phyloP scores from a whole-genome alignment of 2,113 vertebrate species.

The Phoxinus phoxinus region DNA sequence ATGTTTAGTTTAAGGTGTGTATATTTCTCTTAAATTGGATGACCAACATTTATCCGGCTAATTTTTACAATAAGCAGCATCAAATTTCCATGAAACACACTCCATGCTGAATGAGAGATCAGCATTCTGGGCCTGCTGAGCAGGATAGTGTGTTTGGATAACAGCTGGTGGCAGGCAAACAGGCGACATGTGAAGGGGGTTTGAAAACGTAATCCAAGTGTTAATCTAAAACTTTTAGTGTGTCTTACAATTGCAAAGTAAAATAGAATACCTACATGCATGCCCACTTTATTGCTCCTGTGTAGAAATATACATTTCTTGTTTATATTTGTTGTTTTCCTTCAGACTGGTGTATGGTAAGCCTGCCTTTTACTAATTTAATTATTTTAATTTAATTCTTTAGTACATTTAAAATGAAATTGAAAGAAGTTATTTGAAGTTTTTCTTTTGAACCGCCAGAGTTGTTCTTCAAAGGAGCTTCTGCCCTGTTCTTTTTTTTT shows the following conservation, averaged over 20 bases:
- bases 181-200: neutral
- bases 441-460: neutral
- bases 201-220: neutral
- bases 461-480: neutral
- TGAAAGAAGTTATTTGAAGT: neutral
- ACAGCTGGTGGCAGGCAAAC: neutral
- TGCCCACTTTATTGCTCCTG: neutral
- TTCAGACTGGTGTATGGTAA: too few relatives aligned
- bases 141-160: neutral
- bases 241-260: neutral
- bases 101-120: neutral
- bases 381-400: too few relatives aligned
- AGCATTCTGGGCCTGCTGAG: neutral
- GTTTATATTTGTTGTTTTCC: too few relatives aligned
- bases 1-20: neutral
- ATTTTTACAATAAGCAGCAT: too few relatives aligned
- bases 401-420: neutral
- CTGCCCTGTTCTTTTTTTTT: neutral
- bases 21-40: neutral
- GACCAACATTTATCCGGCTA: too few relatives aligned
- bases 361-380: too few relatives aligned
- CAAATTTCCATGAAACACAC: too few relatives aligned
- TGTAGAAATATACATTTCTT: too few relatives aligned
- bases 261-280: neutral
- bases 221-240: neutral